Evolutionary conservation across 2,797 vertebrate genomes (phyloP).

Genomic region (Melanitta fusca): DNA sequence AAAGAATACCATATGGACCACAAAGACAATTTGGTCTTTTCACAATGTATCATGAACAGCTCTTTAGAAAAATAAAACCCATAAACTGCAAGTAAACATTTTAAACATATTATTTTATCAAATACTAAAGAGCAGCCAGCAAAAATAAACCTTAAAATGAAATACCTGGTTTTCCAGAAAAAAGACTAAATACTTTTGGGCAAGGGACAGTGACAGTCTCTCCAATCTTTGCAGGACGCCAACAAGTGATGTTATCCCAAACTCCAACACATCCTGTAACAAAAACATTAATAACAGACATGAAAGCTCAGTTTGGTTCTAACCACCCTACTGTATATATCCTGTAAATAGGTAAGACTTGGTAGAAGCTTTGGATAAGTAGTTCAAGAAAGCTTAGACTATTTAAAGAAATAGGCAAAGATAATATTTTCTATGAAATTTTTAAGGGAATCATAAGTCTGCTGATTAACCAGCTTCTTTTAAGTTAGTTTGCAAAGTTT

Average conservation of each 20-base stretch:
- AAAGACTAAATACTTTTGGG: conserved; percentile 82
- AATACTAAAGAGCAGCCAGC: neutral
- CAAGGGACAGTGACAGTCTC: conserved; percentile 88
- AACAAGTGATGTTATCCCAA: conserved; percentile 93
- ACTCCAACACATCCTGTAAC: conserved; percentile 84
- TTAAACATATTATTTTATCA: neutral
- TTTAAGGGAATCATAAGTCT: neutral
- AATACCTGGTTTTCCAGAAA: conserved; percentile 85
- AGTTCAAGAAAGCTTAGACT: neutral
- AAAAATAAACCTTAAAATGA: conserved; percentile 1
- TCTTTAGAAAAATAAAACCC: neutral
- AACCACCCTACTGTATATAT: neutral
- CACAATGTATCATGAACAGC: neutral
- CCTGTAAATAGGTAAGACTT: neutral
- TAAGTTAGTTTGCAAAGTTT: neutral
- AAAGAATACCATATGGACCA: neutral
- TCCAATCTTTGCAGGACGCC: conserved; percentile 84
- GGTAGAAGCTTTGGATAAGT: neutral
- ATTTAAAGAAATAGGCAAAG: neutral
- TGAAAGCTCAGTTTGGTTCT: neutral
- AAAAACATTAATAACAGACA: neutral
- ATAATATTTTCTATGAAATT: neutral
- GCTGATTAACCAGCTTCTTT: neutral
- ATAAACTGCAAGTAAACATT: neutral
- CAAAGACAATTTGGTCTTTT: neutral